Evolutionary conservation across 2,113 vertebrate species (phyloP), one percentile per base, ranked within the genome.

Genomic region (Ictalurus punctatus): DNA sequence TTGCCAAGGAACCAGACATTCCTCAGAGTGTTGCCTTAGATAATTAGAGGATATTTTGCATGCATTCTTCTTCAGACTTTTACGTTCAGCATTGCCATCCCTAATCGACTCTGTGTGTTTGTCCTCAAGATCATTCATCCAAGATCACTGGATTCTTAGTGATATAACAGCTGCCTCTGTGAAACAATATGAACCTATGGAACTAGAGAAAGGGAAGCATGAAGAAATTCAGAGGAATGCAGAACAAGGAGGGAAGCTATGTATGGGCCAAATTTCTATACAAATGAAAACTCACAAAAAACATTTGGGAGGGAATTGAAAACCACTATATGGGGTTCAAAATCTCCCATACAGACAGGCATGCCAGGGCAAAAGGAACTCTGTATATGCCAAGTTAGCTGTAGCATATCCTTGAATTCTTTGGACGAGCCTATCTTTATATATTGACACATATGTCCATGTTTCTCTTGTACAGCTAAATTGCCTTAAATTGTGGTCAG

Each of bases 1-100:
- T 95, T 91, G 94, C 91, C 93, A 91, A 58, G 94, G 93, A 92
- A 91, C 94, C 93, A 48, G 83, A 92, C 94, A 95, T 95, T 95
- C 94, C 93, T 93, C 65, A 9, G 90, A 94, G 91, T 87, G 87
- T 92, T 91, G 92, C 92, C 90, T 93, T 92, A 90, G 93, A 93
- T 95, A 92, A 95, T 95, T 89, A 16, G 37, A 76, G 44, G 10
- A 34, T 79, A 69, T 85, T 89, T 84, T 67, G 17, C 58, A 37
- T 85, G 76, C 25, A 71, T 89, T 86, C 76, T 71, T 85, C 58
- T 27, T 79, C 61, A n/a, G 48, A 85, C 16, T 58, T 81, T 86
- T 21, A 67, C 3, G n/a, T 85, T 44, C 1, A 7, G 54, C 2
- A 13, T 69, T 80, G 1, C 16, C 16, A 85, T 85, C 58, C 54